Percentiles rank a stretch among this genome's conserved stretches.
Conservation (phyloP, 1,140 invertebrate genomes). For the Magallana angulata region DNA sequence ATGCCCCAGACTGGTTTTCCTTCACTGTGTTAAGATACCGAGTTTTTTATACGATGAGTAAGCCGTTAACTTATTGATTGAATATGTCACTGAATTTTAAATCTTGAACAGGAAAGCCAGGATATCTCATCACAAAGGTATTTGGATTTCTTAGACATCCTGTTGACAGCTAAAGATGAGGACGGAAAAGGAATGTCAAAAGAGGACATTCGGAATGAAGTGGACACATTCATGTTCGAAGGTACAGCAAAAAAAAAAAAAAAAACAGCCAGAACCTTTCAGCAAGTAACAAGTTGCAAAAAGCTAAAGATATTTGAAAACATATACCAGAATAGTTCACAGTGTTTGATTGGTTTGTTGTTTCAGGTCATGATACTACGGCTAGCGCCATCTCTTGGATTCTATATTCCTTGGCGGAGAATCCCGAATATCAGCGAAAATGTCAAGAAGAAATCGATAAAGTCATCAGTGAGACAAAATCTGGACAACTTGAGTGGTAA, state of each 20-base stretch:
- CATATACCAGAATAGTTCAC: background rate
- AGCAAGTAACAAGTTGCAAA: background rate
- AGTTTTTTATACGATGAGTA: too few species aligned
- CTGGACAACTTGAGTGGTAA: slow-evolving; percentile 49
- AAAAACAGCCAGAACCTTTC: slow-evolving; percentile 62
- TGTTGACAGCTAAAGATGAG: slow-evolving; percentile 63
- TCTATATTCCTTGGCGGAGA: slow-evolving; percentile 87
- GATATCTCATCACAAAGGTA: background rate
- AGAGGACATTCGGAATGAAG: slow-evolving; percentile 61
- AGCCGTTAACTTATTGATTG: too few species aligned
- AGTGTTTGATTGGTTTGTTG: background rate
- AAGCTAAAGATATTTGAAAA: too few species aligned
- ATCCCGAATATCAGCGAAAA: slow-evolving; percentile 88
- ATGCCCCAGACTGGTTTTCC: too few species aligned
- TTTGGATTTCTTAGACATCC: slow-evolving; percentile 64
- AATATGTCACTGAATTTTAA: too few species aligned
- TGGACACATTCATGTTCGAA: too few species aligned
- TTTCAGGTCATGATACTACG: slow-evolving; percentile 70
- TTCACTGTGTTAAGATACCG: too few species aligned
- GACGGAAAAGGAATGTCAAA: slow-evolving; percentile 61
- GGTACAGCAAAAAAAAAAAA: too few species aligned
- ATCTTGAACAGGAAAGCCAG: too few species aligned
- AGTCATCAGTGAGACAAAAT: slow-evolving; percentile 83
- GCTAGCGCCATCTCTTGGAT: slow-evolving; percentile 85
- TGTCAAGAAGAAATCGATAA: slow-evolving; percentile 89